A percentile compares a stretch with the other conserved stretches of the same genome.
phyloP scores from a whole-genome alignment of 2,888 invertebrate genomes.

The Yponomeuta cagnagella region DNA sequence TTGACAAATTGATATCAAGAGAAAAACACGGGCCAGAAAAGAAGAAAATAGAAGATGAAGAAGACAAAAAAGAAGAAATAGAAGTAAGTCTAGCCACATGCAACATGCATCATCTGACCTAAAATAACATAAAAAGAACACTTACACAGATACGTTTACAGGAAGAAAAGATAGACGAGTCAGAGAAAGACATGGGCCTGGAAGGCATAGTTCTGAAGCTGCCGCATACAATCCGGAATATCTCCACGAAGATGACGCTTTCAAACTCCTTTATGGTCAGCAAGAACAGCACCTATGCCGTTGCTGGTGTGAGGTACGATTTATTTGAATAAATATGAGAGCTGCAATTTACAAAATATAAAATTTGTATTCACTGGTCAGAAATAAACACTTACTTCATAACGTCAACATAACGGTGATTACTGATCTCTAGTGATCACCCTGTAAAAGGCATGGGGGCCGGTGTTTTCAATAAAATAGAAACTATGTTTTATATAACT shows the following conservation, averaged over 20 bases:
- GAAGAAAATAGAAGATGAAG: conserved; percentile 32
- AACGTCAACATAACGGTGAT: too few species aligned
- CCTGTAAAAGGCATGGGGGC: too few species aligned
- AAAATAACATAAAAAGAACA: too few species aligned
- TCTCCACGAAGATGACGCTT: conserved; percentile 91
- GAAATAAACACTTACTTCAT: too few species aligned
- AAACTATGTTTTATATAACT: too few species aligned
- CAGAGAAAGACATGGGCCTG: conserved; percentile 49
- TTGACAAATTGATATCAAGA: conserved; percentile 70
- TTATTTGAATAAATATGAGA: background rate
- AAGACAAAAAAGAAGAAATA: conserved; percentile 34
- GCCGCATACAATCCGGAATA: conserved; percentile 93
- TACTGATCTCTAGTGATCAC: too few species aligned
- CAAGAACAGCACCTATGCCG: conserved; percentile 91
- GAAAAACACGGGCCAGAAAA: conserved; percentile 46
- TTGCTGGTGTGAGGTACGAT: conserved; percentile 90
- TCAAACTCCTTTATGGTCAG: conserved; percentile 96
- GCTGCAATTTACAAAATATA: too few species aligned
- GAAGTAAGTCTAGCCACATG: conserved; percentile 26
- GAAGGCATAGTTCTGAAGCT: conserved; percentile 81
- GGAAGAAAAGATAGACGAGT: conserved; percentile 51
- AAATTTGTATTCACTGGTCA: too few species aligned
- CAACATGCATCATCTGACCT: too few species aligned
- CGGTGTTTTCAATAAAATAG: background rate
- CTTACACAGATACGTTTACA: conserved; percentile 23